A percentile compares a stretch with the other conserved stretches of the same genome.
These are phyloP conservation scores for Tiliacea citrago DNA, from an alignment of 2,888 invertebrate species.

Conservation along the genomic window DNA sequence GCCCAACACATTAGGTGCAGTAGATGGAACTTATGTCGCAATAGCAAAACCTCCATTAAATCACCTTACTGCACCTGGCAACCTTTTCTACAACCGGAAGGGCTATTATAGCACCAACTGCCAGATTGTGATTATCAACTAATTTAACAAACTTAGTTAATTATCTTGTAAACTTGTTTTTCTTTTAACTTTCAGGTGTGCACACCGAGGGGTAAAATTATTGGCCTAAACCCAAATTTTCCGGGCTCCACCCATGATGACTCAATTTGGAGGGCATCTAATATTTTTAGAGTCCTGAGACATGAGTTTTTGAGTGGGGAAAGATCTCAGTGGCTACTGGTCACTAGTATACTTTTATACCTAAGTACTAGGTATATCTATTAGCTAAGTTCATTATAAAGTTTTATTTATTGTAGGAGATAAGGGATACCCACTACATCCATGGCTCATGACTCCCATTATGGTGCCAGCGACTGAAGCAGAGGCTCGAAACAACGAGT, in stretches of 20 bases:
- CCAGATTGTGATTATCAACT: not conserved
- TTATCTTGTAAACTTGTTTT: no score
- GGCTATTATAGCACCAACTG: conserved; percentile 1
- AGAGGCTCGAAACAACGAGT: not conserved
- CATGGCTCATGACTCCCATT: conserved; percentile 19
- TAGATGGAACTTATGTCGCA: no score
- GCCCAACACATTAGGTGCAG: no score
- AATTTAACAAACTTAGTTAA: not conserved
- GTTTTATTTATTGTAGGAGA: conserved; percentile 1
- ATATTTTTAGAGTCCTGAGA: not conserved
- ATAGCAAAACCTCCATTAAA: not conserved
- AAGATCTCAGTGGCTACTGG: not conserved
- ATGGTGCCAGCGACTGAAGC: not conserved
- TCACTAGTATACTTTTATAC: not conserved
- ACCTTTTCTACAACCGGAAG: not conserved
- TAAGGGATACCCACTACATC: conserved; percentile 13
- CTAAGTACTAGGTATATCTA: not conserved
- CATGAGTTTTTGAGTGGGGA: not conserved
- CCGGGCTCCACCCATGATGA: not conserved
- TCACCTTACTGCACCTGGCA: conserved; percentile 3
- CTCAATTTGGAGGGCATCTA: not conserved
- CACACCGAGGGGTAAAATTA: not conserved
- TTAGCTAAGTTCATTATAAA: not conserved
- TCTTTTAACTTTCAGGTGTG: not conserved
- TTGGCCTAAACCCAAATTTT: not conserved